Conservation (phyloP, 2,797 vertebrate species). For the Carapus acus region DNA sequence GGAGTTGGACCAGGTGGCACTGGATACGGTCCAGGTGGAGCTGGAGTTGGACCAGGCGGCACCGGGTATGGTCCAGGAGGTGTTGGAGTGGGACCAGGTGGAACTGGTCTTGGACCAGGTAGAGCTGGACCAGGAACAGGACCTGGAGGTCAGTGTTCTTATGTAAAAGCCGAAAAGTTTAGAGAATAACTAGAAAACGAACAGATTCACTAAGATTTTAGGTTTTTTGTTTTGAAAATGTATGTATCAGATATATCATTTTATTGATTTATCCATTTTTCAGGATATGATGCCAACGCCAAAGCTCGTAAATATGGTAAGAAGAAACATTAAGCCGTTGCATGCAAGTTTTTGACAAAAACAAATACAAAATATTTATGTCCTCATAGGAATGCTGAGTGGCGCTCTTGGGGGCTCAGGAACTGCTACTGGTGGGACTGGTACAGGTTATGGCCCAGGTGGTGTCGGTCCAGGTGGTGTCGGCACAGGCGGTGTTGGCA, state of each 20-base stretch:
- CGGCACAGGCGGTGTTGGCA: constrained; percentile 26
- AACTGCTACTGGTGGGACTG: constrained; percentile 27
- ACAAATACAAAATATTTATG: not conserved
- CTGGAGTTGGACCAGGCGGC: constrained; percentile 19
- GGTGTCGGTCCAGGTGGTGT: constrained; percentile 35
- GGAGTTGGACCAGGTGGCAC: constrained; percentile 19
- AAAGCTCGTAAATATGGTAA: constrained; percentile 74
- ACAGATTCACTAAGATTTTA: not conserved
- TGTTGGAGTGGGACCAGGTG: constrained; percentile 51
- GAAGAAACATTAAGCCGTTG: not conserved
- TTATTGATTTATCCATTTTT: constrained; percentile 25
- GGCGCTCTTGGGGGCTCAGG: constrained; percentile 56
- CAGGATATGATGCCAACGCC: constrained; percentile 64
- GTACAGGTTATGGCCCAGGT: constrained; percentile 30
- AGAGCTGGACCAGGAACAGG: constrained; percentile 37
- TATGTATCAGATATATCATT: not conserved
- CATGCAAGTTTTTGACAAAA: not conserved
- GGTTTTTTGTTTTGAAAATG: not conserved
- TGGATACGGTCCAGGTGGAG: constrained; percentile 17
- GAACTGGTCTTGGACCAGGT: constrained; percentile 18
- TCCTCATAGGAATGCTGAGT: constrained; percentile 58
- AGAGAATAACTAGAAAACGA: not conserved
- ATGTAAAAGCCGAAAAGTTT: not conserved
- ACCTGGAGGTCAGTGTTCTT: constrained; percentile 55
- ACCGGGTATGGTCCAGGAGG: constrained; percentile 21